Evolutionary conservation across 2,888 invertebrate genomes (phyloP).

Genomic region (Pammene aurita): DNA sequence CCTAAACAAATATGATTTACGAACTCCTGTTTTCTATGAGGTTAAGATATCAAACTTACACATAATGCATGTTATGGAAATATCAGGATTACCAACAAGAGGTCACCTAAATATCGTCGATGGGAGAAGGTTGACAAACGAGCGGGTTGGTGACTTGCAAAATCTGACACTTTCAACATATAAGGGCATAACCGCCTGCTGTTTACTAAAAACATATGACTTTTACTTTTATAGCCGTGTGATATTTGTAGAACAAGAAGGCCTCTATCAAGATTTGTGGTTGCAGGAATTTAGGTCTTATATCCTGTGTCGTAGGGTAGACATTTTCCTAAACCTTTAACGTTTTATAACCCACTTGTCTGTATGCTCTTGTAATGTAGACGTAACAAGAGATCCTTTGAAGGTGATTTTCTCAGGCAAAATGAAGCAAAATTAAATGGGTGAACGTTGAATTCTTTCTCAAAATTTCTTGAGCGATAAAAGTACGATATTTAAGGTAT

Average conservation of each 20-base stretch:
- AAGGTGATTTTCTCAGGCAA: slow-evolving; percentile 27
- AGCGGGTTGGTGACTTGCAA: slow-evolving; percentile 42
- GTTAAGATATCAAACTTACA: slow-evolving; percentile 26
- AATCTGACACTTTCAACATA: not conserved
- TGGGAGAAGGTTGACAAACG: slow-evolving; percentile 41
- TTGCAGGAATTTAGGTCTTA: not conserved
- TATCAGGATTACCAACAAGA: slow-evolving; percentile 31
- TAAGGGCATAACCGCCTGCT: not conserved
- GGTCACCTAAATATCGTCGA: slow-evolving; percentile 36
- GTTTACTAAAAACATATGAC: not conserved
- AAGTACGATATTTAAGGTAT: too few relatives aligned
- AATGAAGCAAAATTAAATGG: slow-evolving; percentile 8
- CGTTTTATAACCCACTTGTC: not conserved
- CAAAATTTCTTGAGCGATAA: not conserved
- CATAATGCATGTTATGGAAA: slow-evolving; percentile 38
- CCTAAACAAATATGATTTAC: slow-evolving; percentile 35
- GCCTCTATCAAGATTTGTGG: not conserved
- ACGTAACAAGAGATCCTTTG: slow-evolving; percentile 18
- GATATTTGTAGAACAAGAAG: not conserved
- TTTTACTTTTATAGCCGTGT: not conserved
- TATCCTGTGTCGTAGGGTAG: not conserved
- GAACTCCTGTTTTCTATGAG: slow-evolving; percentile 7
- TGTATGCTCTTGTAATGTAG: slow-evolving; percentile 6
- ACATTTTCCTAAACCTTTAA: not conserved
- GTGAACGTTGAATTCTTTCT: not conserved